Conservation (phyloP, 2,113 vertebrate species). For the Pseudorectes ferrugineus region DNA sequence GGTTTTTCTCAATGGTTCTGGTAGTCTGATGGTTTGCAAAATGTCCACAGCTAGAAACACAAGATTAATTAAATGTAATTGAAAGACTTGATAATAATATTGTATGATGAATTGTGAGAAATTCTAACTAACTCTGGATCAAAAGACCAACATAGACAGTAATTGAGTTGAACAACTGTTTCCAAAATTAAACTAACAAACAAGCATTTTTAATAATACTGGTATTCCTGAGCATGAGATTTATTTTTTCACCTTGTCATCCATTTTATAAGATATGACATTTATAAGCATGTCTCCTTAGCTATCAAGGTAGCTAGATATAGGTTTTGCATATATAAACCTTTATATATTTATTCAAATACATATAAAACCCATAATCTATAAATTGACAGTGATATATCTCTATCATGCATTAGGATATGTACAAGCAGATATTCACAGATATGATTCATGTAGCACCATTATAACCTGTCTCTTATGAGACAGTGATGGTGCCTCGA, state of each 20-base stretch:
- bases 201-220: neutral
- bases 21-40: neutral
- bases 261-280: neutral
- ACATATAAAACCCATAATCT: neutral
- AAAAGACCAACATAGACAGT: neutral
- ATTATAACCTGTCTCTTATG: neutral
- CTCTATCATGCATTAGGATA: neutral
- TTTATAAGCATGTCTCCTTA: neutral
- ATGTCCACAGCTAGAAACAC: neutral
- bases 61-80: neutral
- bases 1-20: neutral
- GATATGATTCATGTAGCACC: neutral
- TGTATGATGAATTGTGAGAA: neutral
- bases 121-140: neutral
- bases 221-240: neutral
- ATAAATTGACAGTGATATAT: neutral
- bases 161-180: slow-evolving; percentile 7
- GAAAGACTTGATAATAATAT: neutral
- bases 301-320: neutral
- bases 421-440: neutral
- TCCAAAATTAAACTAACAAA: neutral
- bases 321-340: neutral
- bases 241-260: neutral
- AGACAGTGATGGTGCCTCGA: neutral
- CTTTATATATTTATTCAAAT: neutral